Base-by-base conservation (phyloP, 2,888 invertebrate genomes). In the Pteria penguin region DNA sequence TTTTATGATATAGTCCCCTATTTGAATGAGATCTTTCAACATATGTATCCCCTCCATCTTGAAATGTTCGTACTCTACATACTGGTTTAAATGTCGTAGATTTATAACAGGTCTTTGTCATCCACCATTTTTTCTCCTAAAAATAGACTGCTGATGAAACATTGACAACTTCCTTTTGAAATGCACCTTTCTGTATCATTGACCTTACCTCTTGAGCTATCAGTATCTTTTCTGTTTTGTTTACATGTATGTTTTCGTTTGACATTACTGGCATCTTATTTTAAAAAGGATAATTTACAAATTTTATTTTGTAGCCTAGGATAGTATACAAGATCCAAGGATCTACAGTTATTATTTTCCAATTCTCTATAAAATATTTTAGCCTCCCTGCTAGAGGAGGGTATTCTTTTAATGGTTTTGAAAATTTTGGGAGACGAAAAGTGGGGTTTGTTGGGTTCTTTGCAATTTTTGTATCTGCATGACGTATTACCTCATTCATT, bases 1-100 rank as follows among this genome's bases (percentile, higher is more conserved):
- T n/a, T 5, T 66, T n/a, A 66, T 24, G 52, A 66, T 24, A 66
- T 54, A 66, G 54, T 66, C 52, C 54, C 66, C 66, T 18, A 33
- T 63, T n/a, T n/a, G n/a, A n/a, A n/a, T n/a, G 45, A 14, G 8
- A 18, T 45, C 45, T 45, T 45, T 45, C 18, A 45, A 45, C 45
- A 45, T 45, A 45, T 45, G 45, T 14, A 45, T 45, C 18, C 45
- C 45, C 18, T 45, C 45, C 45, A 45, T 45, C 45, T 45, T 45
- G 45, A 57, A 57, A 57, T 24, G 57, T 24, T 57, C 22, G 57
- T 57, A 57, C 22, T 24, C 57, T 57, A 57, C 22, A 22, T 22
- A 57, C 8, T 57, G 57, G 22, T 57, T 57, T 57, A 57, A 57
- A 11, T 57, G 18, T 22, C 57, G 11, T 57, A 1, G 22, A 57